Evolutionary conservation across 2,113 vertebrate species (phyloP).

Genomic region (Poeciliopsis turrubarensis): DNA sequence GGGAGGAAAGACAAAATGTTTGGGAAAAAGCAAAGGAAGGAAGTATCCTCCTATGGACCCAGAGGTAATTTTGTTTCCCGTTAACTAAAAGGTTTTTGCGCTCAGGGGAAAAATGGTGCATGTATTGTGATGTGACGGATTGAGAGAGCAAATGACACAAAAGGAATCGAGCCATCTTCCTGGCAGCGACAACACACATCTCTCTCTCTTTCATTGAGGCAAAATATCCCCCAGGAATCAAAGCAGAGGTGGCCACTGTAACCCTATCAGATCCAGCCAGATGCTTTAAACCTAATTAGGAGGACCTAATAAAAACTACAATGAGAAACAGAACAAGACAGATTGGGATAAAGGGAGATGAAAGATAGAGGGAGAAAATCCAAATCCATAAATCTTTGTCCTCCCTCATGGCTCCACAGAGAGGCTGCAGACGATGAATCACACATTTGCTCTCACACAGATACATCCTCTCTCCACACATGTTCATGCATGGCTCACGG

Average conservation of each 20-base stretch:
- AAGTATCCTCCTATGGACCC: conserved; percentile 93
- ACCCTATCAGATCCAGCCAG: conserved; percentile 55
- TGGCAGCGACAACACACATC: conserved; percentile 41
- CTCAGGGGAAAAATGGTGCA: neutral
- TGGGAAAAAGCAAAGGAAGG: conserved; percentile 95
- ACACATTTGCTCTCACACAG: conserved; percentile 38
- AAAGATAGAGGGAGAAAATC: conserved; percentile 40
- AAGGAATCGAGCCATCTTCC: conserved; percentile 20
- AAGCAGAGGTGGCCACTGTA: conserved; percentile 49
- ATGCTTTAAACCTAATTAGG: conserved; percentile 65
- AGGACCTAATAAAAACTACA: conserved; percentile 54
- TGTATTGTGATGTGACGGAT: conserved; percentile 21
- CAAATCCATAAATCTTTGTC: conserved; percentile 66
- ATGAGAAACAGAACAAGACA: conserved; percentile 12
- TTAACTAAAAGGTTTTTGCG: conserved; percentile 19
- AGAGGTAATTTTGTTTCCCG: conserved; percentile 79
- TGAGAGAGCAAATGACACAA: conserved; percentile 14
- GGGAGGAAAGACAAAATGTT: conserved; percentile 95
- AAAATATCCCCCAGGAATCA: conserved; percentile 48
- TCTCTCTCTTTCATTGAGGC: conserved; percentile 11
- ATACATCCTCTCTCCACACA: conserved; percentile 34
- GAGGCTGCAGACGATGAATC: conserved; percentile 45
- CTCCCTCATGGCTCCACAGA: conserved; percentile 43
- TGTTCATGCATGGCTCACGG: conserved; percentile 38
- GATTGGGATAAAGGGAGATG: conserved; percentile 22